Evolutionary conservation across 2,888 invertebrate genomes (phyloP).

Genomic region (Tinea pellionella): DNA sequence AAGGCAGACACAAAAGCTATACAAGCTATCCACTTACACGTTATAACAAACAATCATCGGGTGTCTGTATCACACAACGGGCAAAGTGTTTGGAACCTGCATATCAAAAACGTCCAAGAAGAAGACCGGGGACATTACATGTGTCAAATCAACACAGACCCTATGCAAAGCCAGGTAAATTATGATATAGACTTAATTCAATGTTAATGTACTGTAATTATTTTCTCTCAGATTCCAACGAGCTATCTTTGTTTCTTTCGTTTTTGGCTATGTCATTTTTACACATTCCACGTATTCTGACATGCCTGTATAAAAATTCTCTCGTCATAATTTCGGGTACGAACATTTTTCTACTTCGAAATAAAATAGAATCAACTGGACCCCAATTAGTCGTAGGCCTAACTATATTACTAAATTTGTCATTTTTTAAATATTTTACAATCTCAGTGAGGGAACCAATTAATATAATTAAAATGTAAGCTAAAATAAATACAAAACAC

Average conservation of each 20-base stretch:
- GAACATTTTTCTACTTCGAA: slow-evolving; percentile 56
- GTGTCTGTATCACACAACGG: slow-evolving; percentile 88
- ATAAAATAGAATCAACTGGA: slow-evolving; percentile 40
- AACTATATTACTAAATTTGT: slow-evolving; percentile 25
- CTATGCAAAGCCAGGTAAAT: slow-evolving; percentile 92
- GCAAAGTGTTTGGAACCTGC: slow-evolving; percentile 89
- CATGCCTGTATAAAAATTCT: slow-evolving; percentile 59
- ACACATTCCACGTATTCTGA: slow-evolving; percentile 44
- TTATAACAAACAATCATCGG: slow-evolving; percentile 91
- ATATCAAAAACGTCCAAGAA: slow-evolving; percentile 86
- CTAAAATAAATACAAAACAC: slow-evolving; percentile 29
- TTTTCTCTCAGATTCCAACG: not conserved
- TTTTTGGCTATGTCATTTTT: slow-evolving; percentile 20
- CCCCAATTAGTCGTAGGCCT: slow-evolving; percentile 42
- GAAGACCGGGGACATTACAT: slow-evolving; percentile 92
- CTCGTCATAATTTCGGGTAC: slow-evolving; percentile 62
- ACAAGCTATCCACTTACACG: slow-evolving; percentile 92
- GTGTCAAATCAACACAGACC: slow-evolving; percentile 96
- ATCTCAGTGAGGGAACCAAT: slow-evolving; percentile 31
- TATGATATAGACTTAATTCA: slow-evolving; percentile 17
- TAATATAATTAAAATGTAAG: slow-evolving; percentile 33
- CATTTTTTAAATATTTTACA: slow-evolving; percentile 22
- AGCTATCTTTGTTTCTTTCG: not conserved
- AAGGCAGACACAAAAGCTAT: slow-evolving; percentile 94
- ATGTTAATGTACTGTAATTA: not conserved